Conservation (phyloP, 2,113 vertebrate species). For the Pongo pygmaeus region DNA sequence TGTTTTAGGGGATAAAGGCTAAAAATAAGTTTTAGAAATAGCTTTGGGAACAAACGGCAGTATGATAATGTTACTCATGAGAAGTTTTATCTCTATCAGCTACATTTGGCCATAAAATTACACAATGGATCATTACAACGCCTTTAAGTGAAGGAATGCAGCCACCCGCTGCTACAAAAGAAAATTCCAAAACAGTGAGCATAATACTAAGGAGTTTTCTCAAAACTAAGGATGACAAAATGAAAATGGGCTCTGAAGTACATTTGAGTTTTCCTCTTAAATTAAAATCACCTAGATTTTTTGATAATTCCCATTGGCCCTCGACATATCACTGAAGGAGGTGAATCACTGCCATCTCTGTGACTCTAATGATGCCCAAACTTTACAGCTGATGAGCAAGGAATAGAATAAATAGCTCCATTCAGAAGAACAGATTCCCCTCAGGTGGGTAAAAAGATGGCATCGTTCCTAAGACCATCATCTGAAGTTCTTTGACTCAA, state of each 20-base stretch:
- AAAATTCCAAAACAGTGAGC: neutral
- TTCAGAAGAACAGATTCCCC: conserved; percentile 54
- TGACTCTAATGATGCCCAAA: conserved; percentile 49
- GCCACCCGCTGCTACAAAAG: neutral
- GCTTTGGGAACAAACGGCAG: neutral
- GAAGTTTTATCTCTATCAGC: neutral
- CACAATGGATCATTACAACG: neutral
- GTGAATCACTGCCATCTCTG: neutral
- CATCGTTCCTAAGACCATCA: conserved; percentile 53
- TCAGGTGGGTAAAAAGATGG: conserved; percentile 69
- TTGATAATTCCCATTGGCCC: neutral
- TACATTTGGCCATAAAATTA: neutral
- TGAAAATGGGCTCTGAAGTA: neutral
- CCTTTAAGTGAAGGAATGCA: neutral
- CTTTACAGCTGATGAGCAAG: conserved; percentile 60
- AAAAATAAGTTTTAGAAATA: neutral
- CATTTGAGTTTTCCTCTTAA: neutral
- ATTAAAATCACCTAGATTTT: neutral
- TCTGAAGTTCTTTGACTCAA: conserved; percentile 59
- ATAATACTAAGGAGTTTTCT: neutral
- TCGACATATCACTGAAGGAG: neutral
- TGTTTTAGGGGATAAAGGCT: neutral
- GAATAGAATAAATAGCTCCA: conserved; percentile 66
- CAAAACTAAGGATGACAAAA: neutral
- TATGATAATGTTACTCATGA: neutral